These are phyloP conservation scores for Iguana delicatissima DNA, from an alignment of 2,797 vertebrate species.

Conservation along the genomic window DNA sequence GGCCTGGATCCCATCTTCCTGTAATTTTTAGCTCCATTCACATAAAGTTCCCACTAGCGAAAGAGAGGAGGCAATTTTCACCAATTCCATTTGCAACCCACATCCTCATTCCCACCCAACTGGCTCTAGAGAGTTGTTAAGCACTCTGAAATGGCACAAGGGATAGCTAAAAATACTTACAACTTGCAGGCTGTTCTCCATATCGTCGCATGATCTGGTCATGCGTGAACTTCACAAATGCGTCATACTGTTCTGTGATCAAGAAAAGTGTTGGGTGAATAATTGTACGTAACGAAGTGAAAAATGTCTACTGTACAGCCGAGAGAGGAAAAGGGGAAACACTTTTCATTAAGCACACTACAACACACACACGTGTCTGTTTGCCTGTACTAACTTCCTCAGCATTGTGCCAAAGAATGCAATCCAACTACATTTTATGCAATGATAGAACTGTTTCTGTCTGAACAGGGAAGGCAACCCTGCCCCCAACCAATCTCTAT, in stretches of 20 bases:
- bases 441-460: not conserved
- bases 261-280: slow-evolving; percentile 39
- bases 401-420: not conserved
- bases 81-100: not conserved
- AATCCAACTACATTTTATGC: not conserved
- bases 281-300: not conserved
- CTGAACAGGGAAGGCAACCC: not conserved
- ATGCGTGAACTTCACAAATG: slow-evolving; percentile 99
- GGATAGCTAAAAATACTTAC: slow-evolving; percentile 83
- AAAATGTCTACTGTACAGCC: not conserved
- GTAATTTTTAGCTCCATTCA: not conserved
- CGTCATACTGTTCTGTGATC: slow-evolving; percentile 95
- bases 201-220: slow-evolving; percentile 99
- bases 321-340: not conserved
- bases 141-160: not conserved
- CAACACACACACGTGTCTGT: not conserved
- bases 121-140: not conserved
- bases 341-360: not conserved
- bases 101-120: not conserved
- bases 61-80: not conserved
- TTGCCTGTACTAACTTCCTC: not conserved
- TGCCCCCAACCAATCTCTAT: not conserved
- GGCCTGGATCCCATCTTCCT: not conserved
- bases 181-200: slow-evolving; percentile 98
- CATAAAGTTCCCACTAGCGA: not conserved